phyloP scores from a whole-genome alignment of 37 sponge, comb jelly and placozoan species.

The Aplysina aerophoba region DNA sequence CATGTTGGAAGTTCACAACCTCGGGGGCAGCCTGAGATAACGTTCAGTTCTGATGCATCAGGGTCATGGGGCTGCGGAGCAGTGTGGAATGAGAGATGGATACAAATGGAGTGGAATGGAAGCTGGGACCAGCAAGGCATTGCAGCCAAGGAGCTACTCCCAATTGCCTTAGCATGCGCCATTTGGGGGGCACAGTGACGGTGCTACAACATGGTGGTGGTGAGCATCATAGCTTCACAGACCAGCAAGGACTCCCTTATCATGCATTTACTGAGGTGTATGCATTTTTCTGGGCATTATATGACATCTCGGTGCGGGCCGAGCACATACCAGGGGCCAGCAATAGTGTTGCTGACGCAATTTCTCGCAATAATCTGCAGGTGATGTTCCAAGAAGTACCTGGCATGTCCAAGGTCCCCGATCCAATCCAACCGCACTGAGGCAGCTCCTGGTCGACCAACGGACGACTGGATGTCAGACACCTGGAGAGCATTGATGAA shows the following conservation, averaged over 20 bases:
- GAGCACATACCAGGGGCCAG: conserved; percentile 40
- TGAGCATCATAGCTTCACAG: conserved; percentile 31
- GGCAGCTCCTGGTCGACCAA: no score
- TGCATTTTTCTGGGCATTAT: no score
- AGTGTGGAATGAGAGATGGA: no score
- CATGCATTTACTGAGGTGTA: conserved; percentile 61
- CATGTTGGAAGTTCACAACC: no score
- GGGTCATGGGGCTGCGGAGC: no score
- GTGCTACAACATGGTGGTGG: no score
- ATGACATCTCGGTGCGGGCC: conserved; percentile 15
- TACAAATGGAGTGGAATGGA: conserved; percentile 29
- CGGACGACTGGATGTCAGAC: conserved; percentile 10
- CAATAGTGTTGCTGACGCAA: conserved; percentile 55
- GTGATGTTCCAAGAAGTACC: conserved; percentile 6
- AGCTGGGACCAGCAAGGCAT: background rate
- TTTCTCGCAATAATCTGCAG: conserved; percentile 34
- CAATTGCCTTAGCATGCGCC: conserved; percentile 53
- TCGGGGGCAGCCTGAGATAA: no score
- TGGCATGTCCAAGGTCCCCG: conserved; percentile 5
- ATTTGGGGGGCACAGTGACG: conserved; percentile 55
- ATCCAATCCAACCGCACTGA: background rate
- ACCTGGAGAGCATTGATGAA: no score
- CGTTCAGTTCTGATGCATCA: no score
- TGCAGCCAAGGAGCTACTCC: conserved; percentile 52
- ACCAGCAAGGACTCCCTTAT: conserved; percentile 26